Conservation (phyloP, 2,113 vertebrate species). For the Brienomyrus brachyistius region DNA sequence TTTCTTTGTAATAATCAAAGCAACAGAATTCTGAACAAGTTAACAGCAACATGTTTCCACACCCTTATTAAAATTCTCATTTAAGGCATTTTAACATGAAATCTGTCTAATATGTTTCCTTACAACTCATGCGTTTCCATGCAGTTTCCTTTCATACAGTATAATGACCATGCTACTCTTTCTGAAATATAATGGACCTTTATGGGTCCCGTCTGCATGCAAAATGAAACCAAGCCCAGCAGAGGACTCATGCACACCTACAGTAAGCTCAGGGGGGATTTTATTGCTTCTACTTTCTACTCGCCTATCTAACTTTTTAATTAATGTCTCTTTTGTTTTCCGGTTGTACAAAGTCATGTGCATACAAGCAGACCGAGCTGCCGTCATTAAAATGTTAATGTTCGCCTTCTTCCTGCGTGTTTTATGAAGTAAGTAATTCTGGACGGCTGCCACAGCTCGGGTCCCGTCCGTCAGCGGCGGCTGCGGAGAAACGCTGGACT, state of each 20-base stretch:
- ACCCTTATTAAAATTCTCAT: neutral
- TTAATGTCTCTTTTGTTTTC: slow-evolving; percentile 22
- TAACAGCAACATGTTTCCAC: neutral
- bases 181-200: neutral
- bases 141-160: neutral
- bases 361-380: slow-evolving; percentile 15
- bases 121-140: neutral
- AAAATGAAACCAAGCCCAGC: neutral
- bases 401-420: slow-evolving; percentile 22
- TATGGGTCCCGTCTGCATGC: neutral
- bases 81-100: neutral
- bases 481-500: slow-evolving; percentile 1
- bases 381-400: slow-evolving; percentile 28
- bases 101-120: neutral
- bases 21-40: neutral
- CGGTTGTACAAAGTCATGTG: neutral
- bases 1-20: neutral
- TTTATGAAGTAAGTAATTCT: slow-evolving; percentile 23
- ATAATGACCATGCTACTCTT: neutral
- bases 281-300: neutral
- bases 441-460: slow-evolving; percentile 4
- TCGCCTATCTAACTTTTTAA: slow-evolving; percentile 12
- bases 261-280: neutral
- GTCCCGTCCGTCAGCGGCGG: slow-evolving; percentile 24
- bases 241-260: neutral